Evolutionary conservation across 2,797 vertebrate genomes (phyloP).

Genomic region (Melanotaenia boesemani): DNA sequence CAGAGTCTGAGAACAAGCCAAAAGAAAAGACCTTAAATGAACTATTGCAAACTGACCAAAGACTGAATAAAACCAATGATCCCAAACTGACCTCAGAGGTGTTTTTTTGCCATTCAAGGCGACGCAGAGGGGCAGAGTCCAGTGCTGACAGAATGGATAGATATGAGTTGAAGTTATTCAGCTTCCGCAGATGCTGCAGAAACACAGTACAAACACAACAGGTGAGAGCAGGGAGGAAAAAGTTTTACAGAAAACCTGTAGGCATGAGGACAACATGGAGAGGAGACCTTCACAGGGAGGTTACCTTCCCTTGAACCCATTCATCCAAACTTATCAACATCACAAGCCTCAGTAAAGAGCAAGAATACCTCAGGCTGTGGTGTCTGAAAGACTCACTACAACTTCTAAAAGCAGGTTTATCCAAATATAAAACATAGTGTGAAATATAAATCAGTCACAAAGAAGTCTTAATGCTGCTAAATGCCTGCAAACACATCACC

Average conservation of each 20-base stretch:
- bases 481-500: background rate
- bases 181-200: conserved; percentile 90
- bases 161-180: conserved; percentile 97
- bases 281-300: too few relatives aligned
- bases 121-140: conserved; percentile 93
- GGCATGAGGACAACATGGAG: background rate
- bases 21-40: background rate
- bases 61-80: background rate
- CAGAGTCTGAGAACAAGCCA: conserved; percentile 80
- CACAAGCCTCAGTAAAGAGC: background rate
- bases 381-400: too few relatives aligned
- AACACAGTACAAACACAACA: background rate
- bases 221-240: background rate
- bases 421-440: too few relatives aligned
- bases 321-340: too few relatives aligned
- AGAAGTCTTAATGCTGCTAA: background rate
- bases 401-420: too few relatives aligned
- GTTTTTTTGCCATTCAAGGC: conserved; percentile 95
- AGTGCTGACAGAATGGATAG: conserved; percentile 94
- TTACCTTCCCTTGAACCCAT: too few relatives aligned
- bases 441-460: too few relatives aligned
- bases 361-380: too few relatives aligned
- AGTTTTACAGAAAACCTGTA: background rate
- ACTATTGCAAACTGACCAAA: accelerated
- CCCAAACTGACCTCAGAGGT: conserved; percentile 88